Evolutionary conservation across 2,113 vertebrate species (phyloP).

Genomic region (Rallus limicola): DNA sequence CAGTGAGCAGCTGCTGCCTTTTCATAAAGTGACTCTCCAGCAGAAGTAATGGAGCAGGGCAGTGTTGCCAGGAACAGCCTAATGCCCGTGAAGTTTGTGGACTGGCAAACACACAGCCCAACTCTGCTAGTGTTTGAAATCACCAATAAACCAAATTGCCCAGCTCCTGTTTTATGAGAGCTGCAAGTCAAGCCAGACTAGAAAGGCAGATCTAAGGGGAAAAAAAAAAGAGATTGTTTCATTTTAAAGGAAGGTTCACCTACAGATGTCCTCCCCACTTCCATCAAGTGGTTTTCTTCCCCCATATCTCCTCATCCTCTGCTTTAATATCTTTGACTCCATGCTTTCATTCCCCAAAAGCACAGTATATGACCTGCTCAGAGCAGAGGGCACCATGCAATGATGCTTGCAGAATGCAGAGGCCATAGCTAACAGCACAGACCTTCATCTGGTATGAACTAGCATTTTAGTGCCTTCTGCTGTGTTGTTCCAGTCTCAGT

Average conservation of each 20-base stretch:
- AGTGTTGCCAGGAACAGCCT: not conserved
- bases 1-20: constrained; percentile 66
- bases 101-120: constrained; percentile 37
- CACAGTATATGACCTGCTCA: not conserved
- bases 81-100: constrained; percentile 30
- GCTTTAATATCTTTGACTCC: not conserved
- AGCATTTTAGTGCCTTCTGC: not conserved
- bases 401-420: not conserved
- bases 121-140: constrained; percentile 27
- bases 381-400: not conserved
- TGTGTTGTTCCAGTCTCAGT: not conserved
- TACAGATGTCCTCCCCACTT: not conserved
- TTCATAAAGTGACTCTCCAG: constrained; percentile 5
- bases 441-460: not conserved
- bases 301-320: not conserved
- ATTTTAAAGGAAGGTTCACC: constrained; percentile 24
- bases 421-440: not conserved
- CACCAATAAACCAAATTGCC: constrained; percentile 61
- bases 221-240: constrained; percentile 29
- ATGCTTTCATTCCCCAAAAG: not conserved
- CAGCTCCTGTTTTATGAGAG: constrained; percentile 56
- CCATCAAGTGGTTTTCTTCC: not conserved
- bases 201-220: not conserved
- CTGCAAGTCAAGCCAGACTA: constrained; percentile 25
- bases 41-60: constrained; percentile 35